phyloP scores from a whole-genome alignment of 2,113 vertebrate genomes.

The Thamnophis sirtalis region DNA sequence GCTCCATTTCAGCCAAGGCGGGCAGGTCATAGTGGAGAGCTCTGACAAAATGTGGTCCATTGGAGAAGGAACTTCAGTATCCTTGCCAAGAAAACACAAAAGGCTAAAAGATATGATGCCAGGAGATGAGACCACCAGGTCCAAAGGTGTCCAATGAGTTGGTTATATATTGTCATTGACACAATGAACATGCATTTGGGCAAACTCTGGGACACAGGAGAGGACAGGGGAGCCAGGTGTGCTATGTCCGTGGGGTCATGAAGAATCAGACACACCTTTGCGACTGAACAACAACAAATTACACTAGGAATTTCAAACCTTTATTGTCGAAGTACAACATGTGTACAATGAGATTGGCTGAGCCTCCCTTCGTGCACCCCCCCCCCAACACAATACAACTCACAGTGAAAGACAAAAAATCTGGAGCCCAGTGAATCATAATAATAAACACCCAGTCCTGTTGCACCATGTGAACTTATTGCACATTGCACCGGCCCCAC shows the following conservation, averaged over 20 bases:
- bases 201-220: neutral
- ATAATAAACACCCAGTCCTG: no score
- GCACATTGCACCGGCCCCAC: no score
- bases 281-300: neutral
- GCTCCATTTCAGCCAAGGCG: neutral
- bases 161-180: neutral
- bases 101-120: neutral
- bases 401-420: no score
- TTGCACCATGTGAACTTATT: no score
- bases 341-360: no score
- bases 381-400: no score
- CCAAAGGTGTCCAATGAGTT: neutral
- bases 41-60: neutral
- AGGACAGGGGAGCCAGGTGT: neutral
- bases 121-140: neutral
- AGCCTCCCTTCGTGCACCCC: no score
- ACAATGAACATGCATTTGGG: neutral
- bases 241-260: neutral
- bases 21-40: neutral
- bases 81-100: neutral
- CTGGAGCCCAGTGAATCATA: no score
- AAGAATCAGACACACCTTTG: neutral
- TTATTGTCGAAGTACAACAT: no score
- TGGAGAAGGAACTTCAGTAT: neutral
- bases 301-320: neutral